These are phyloP conservation scores for Laterallus jamaicensis DNA, from an alignment of 2,113 vertebrate species.

Conservation along the genomic window DNA sequence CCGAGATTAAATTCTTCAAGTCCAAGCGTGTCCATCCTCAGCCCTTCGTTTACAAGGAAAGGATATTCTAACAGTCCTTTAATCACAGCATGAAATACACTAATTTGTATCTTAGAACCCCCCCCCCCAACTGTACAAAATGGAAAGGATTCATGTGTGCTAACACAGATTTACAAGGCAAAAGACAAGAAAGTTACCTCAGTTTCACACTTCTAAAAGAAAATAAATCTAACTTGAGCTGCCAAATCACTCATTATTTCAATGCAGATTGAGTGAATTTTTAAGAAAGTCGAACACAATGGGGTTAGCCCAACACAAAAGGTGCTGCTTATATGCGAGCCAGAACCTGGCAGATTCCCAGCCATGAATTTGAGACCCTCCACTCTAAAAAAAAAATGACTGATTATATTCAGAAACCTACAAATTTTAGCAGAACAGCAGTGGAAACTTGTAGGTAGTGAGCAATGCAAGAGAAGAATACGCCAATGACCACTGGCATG, in stretches of 20 bases:
- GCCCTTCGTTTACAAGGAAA: neutral
- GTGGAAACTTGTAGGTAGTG: neutral
- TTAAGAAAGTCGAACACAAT: neutral
- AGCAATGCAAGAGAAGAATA: neutral
- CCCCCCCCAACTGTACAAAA: neutral
- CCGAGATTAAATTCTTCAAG: neutral
- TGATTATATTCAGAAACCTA: neutral
- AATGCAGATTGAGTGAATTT: neutral
- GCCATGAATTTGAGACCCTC: neutral
- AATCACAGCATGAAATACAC: neutral
- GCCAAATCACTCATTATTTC: neutral
- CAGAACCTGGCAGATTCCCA: neutral
- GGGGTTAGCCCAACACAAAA: neutral
- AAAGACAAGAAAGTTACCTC: neutral
- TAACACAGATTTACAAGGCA: neutral
- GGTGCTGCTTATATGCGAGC: neutral
- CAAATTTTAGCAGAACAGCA: neutral
- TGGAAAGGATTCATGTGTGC: neutral
- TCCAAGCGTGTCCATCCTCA: neutral
- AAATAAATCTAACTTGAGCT: neutral
- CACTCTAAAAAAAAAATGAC: neutral
- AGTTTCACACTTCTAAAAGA: neutral
- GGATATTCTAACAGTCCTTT: neutral
- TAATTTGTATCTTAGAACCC: neutral
- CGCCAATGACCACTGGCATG: neutral